Evolutionary conservation across 2,888 invertebrate species (phyloP).

Genomic region (Tholera decimalis): DNA sequence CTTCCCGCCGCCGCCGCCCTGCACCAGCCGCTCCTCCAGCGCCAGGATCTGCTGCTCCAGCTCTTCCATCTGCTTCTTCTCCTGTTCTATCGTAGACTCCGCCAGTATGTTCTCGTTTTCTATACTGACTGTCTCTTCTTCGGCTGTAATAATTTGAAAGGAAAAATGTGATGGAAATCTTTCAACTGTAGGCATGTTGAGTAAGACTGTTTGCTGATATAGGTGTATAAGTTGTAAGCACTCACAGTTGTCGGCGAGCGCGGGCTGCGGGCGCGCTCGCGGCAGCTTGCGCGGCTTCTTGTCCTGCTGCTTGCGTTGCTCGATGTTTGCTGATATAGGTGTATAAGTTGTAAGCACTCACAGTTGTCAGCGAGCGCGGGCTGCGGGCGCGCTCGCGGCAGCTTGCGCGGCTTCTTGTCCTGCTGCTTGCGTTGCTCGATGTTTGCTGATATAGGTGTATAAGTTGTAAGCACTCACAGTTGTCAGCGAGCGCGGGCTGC

Average conservation of each 20-base stretch:
- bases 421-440: constrained; percentile 83
- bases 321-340: no score
- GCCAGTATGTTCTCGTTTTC: constrained; percentile 88
- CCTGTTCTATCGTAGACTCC: constrained; percentile 92
- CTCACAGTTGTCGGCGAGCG: constrained; percentile 63
- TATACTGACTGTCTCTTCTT: constrained; percentile 84
- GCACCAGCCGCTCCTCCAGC: constrained; percentile 98
- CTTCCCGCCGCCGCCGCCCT: constrained; percentile 94
- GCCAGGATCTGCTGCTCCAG: constrained; percentile 95
- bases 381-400: constrained; percentile 28
- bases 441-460: no score
- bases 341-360: no score
- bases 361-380: constrained; percentile 79
- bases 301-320: constrained; percentile 81
- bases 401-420: constrained; percentile 67
- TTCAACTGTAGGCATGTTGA: no score
- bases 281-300: constrained; percentile 57
- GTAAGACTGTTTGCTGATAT: no score
- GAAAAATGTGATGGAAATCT: no score
- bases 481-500: no score
- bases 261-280: constrained; percentile 22
- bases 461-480: no score
- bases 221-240: no score
- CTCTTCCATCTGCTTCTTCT: constrained; percentile 94
- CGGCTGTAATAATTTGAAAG: constrained; percentile 66